Conservation (phyloP, 1,140 invertebrate genomes). For the Drusus annulatus region DNA sequence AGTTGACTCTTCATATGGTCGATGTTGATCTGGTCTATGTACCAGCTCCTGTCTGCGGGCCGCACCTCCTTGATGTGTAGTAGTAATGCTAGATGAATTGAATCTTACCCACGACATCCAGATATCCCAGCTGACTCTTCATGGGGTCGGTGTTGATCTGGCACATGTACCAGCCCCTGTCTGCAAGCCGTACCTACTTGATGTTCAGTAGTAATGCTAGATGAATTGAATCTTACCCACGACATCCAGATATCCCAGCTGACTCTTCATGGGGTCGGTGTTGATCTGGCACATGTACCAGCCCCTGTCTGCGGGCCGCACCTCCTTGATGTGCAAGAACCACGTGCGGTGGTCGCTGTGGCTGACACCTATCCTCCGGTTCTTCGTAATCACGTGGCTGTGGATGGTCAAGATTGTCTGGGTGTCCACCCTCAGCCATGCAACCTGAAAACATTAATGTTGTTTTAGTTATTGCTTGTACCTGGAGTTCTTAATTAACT, state of each 20-base stretch:
- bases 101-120: conserved; percentile 88
- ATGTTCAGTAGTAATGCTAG: no score
- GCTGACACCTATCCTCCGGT: conserved; percentile 88
- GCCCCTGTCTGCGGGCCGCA: conserved; percentile 84
- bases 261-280: conserved; percentile 90
- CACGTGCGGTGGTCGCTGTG: conserved; percentile 90
- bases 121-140: conserved; percentile 88
- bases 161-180: conserved; percentile 91
- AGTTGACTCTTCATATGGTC: conserved; percentile 90
- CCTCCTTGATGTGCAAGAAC: conserved; percentile 87
- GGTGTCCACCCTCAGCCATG: conserved; percentile 92
- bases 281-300: conserved; percentile 94
- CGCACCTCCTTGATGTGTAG: no score
- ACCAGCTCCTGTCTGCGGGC: no score
- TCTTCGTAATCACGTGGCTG: conserved; percentile 90
- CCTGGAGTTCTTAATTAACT: no score
- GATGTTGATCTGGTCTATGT: conserved; percentile 90
- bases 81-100: no score
- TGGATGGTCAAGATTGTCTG: conserved; percentile 94
- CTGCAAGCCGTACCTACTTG: conserved; percentile 82
- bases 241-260: conserved; percentile 88
- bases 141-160: conserved; percentile 91
- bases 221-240: no score
- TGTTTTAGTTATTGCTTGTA: no score
- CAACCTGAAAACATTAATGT: conserved; percentile 77